Conservation (phyloP, 2,888 invertebrate genomes). For the Eilema griseolum region DNA sequence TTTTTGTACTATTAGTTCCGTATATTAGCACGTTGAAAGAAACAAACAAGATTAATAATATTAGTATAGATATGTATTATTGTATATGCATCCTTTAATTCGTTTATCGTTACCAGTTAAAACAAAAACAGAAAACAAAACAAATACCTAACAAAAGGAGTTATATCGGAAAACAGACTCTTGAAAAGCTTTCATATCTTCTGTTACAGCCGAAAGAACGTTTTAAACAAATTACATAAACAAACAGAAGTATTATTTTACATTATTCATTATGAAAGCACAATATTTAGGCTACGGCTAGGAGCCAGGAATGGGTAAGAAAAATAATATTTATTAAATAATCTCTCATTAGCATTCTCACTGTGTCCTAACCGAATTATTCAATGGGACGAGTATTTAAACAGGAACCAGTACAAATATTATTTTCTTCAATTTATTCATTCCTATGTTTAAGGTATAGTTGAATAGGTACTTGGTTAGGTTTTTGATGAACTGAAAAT, state of each 20-base stretch:
- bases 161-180: background rate
- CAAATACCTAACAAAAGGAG: background rate
- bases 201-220: background rate
- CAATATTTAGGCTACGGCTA: background rate
- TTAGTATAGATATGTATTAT: too few relatives aligned
- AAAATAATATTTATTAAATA: conserved; percentile 29
- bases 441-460: background rate
- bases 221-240: background rate
- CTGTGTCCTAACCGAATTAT: conserved; percentile 12
- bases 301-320: conserved; percentile 6
- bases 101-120: background rate
- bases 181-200: background rate
- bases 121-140: background rate
- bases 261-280: background rate
- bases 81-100: background rate
- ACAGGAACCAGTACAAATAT: conserved; percentile 6
- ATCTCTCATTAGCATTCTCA: conserved; percentile 29
- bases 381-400: conserved; percentile 22
- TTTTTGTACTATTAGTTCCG: too few relatives aligned
- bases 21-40: too few relatives aligned
- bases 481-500: background rate
- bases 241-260: conserved; percentile 6
- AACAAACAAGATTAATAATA: too few relatives aligned
- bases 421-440: conserved; percentile 18
- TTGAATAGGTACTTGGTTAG: background rate